These are phyloP conservation scores for Xanthia togata DNA, from an alignment of 2,888 invertebrate species.

Conservation along the genomic window DNA sequence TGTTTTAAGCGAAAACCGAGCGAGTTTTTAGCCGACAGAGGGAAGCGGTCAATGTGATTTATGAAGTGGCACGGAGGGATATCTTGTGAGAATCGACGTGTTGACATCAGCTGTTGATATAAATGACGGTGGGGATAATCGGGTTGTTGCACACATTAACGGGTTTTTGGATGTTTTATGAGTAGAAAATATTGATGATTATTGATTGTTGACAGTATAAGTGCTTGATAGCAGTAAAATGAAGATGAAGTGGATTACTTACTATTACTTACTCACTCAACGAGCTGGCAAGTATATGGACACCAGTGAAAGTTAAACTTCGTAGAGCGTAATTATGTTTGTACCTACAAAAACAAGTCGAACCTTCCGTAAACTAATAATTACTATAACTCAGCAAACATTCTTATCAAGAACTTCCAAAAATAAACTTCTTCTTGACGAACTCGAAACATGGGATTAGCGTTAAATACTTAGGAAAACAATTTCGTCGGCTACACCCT, in stretches of 20 bases:
- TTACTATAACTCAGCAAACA: slow-evolving; percentile 34
- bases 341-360: background rate
- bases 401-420: slow-evolving; percentile 37
- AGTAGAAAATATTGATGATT: background rate
- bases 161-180: background rate
- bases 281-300: background rate
- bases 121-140: slow-evolving; percentile 20
- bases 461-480: slow-evolving; percentile 54
- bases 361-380: slow-evolving; percentile 33
- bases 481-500: slow-evolving; percentile 53
- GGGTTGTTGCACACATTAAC: background rate
- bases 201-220: background rate
- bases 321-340: slow-evolving; percentile 12
- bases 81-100: slow-evolving; percentile 60
- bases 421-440: slow-evolving; percentile 38
- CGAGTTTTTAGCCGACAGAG: slow-evolving; percentile 60
- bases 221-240: background rate
- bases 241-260: background rate
- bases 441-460: slow-evolving; percentile 35
- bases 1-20: slow-evolving; percentile 65
- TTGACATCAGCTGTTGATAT: slow-evolving; percentile 53
- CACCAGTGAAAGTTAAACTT: background rate
- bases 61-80: slow-evolving; percentile 54
- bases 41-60: slow-evolving; percentile 61
- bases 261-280: background rate